These are phyloP conservation scores for Drosophila phalerata DNA, from an alignment of 2,888 invertebrate genomes.

Conservation along the genomic window DNA sequence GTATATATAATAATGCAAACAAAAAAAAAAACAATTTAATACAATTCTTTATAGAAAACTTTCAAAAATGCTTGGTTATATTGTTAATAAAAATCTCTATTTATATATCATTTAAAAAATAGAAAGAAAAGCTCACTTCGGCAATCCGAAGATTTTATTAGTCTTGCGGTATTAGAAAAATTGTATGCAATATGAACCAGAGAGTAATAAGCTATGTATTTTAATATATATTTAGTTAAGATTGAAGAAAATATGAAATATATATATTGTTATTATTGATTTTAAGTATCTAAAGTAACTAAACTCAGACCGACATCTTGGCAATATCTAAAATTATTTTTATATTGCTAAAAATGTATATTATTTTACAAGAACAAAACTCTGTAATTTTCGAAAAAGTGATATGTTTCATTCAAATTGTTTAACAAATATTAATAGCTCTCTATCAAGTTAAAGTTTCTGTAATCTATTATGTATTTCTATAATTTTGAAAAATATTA, in stretches of 20 bases:
- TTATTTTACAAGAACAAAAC: background rate
- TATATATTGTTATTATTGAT: background rate
- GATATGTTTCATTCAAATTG: background rate
- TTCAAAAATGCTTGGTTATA: constrained; percentile 18
- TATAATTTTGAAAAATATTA: background rate
- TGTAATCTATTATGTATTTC: background rate
- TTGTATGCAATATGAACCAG: constrained; percentile 1
- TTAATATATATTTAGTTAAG: background rate
- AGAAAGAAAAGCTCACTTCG: constrained; percentile 1
- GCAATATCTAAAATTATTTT: background rate
- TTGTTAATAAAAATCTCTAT: constrained; percentile 9
- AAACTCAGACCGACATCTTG: constrained; percentile 3
- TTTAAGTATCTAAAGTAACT: background rate
- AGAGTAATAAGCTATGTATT: background rate
- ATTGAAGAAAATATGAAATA: background rate
- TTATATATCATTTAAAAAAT: constrained; percentile 1
- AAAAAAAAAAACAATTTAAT: constrained; percentile 8
- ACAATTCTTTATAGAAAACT: constrained; percentile 3
- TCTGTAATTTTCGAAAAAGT: background rate
- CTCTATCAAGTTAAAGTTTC: background rate
- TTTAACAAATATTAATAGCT: background rate
- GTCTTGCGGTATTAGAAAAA: constrained; percentile 1
- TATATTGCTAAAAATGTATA: background rate
- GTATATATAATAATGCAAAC: constrained; percentile 42
- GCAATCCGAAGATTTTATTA: background rate